These are phyloP conservation scores for Blastobasis lacticolella DNA, from an alignment of 2,888 invertebrate genomes.

Conservation along the genomic window DNA sequence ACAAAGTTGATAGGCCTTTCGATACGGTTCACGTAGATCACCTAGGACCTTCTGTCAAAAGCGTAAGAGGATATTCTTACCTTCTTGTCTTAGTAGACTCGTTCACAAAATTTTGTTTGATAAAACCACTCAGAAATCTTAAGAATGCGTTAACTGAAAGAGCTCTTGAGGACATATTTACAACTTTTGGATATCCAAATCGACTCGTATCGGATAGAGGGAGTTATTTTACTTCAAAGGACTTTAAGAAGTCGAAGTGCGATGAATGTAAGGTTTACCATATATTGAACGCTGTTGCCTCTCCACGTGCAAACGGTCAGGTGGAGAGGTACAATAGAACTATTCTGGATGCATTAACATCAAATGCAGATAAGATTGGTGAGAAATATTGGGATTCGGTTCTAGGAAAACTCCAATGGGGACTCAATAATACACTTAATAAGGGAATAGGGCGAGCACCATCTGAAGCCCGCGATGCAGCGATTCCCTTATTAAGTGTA, in stretches of 20 bases:
- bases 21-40: not conserved
- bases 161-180: conserved; percentile 11
- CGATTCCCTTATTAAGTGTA: too few relatives aligned
- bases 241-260: not conserved
- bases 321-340: conserved; percentile 7
- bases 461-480: conserved; percentile 4
- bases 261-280: conserved; percentile 1
- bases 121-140: conserved; percentile 5
- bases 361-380: not conserved
- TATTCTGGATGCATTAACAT: conserved; percentile 1
- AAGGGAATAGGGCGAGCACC: conserved; percentile 8
- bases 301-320: conserved; percentile 11
- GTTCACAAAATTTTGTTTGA: not conserved
- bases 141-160: conserved; percentile 11
- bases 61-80: not conserved
- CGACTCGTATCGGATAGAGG: conserved; percentile 9
- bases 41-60: not conserved
- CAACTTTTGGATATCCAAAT: conserved; percentile 10
- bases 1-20: not conserved
- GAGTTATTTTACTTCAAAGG: conserved; percentile 6
- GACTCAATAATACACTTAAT: conserved; percentile 13
- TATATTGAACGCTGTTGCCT: conserved; percentile 12
- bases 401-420: conserved; percentile 12
- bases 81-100: not conserved
- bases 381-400: conserved; percentile 5